These are phyloP conservation scores for Thalassaphorura encarpata DNA, from an alignment of 1,140 invertebrate species.

Conservation along the genomic window DNA sequence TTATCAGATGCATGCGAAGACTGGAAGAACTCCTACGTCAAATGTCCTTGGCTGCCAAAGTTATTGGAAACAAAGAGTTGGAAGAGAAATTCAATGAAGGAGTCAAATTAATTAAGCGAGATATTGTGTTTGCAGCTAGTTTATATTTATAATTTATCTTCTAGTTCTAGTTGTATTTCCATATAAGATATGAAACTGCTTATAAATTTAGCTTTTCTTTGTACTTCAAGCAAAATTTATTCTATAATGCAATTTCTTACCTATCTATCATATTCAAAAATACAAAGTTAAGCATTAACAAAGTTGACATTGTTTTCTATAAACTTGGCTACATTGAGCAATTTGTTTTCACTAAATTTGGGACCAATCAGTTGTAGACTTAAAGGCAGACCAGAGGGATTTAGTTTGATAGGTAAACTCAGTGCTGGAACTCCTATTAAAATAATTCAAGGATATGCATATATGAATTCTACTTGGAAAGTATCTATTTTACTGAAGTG, in stretches of 20 bases:
- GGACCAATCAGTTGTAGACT: slow-evolving; percentile 88
- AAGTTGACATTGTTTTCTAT: slow-evolving; percentile 67
- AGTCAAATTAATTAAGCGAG: slow-evolving; percentile 85
- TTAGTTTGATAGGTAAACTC: slow-evolving; percentile 67
- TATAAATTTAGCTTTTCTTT: too few species aligned
- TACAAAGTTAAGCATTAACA: too few species aligned
- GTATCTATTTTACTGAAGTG: neutral
- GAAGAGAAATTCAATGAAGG: slow-evolving; percentile 93
- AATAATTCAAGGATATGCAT: slow-evolving; percentile 17
- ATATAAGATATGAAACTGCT: too few species aligned
- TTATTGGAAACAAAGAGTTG: slow-evolving; percentile 89
- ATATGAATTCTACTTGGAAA: too few species aligned
- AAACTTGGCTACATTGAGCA: slow-evolving; percentile 72
- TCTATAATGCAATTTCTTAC: too few species aligned
- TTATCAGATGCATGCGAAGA: slow-evolving; percentile 92
- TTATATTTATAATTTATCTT: slow-evolving; percentile 84
- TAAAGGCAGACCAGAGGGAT: slow-evolving; percentile 62
- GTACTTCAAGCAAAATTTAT: too few species aligned
- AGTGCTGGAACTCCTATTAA: slow-evolving; percentile 73
- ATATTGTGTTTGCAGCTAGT: slow-evolving; percentile 98
- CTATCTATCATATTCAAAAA: too few species aligned
- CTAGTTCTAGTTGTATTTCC: too few species aligned
- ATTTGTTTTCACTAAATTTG: slow-evolving; percentile 59
- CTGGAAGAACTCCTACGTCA: slow-evolving; percentile 94
- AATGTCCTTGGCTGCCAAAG: slow-evolving; percentile 91